Conservation (phyloP, 1,140 invertebrate species). For the Colletes gigas region DNA sequence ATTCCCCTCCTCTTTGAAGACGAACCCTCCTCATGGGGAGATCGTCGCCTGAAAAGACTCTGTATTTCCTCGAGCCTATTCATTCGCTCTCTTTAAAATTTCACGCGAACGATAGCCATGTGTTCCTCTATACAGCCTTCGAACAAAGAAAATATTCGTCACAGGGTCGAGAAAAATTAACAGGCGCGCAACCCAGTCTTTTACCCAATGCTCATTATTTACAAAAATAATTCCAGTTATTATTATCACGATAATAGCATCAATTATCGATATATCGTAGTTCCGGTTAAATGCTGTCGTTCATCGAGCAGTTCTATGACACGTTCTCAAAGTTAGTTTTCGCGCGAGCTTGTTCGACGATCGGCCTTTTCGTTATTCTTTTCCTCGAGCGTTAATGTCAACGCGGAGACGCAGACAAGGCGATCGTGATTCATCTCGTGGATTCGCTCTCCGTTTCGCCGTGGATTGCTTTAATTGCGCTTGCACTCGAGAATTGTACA, state of each 20-base stretch:
- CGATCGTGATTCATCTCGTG: not conserved
- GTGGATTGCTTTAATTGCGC: constrained; percentile 29
- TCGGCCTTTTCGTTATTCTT: not conserved
- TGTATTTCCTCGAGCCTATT: too few species aligned
- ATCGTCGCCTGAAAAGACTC: not conserved
- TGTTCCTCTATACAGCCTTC: not conserved
- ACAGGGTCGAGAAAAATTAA: too few species aligned
- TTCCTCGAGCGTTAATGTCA: too few species aligned
- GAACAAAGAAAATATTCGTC: not conserved
- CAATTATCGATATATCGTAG: not conserved
- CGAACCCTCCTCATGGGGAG: not conserved
- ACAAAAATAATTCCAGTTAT: too few species aligned
- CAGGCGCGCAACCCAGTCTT: too few species aligned
- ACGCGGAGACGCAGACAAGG: not conserved
- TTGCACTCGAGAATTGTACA: constrained; percentile 15
- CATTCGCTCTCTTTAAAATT: too few species aligned
- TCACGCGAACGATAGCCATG: too few species aligned
- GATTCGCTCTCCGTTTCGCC: not conserved
- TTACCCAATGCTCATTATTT: too few species aligned
- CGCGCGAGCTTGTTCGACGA: not conserved
- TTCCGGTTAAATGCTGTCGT: too few species aligned
- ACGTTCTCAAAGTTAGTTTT: too few species aligned
- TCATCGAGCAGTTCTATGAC: too few species aligned
- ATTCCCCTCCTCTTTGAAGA: not conserved
- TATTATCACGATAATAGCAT: not conserved